phyloP scores from a whole-genome alignment of 1,140 invertebrate genomes.

The Meloidogyne floridensis region DNA sequence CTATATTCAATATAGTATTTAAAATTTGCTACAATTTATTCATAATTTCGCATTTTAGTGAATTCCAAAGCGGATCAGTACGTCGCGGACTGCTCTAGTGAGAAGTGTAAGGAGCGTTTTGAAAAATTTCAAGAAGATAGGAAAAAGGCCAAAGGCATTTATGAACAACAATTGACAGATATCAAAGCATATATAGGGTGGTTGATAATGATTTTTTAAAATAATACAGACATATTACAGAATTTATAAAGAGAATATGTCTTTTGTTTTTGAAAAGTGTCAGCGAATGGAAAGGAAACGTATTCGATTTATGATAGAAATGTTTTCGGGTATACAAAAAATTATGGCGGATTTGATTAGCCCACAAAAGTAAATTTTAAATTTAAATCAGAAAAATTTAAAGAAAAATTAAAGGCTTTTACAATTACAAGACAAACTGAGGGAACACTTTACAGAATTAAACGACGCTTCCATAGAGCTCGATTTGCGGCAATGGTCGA shows the following conservation, averaged over 20 bases:
- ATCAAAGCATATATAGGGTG: constrained; percentile 48
- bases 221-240: background rate
- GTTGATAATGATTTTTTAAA: constrained; percentile 39
- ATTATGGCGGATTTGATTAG: constrained; percentile 51
- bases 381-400: background rate
- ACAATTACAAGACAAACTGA: constrained; percentile 49
- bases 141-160: constrained; percentile 42
- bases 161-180: constrained; percentile 57
- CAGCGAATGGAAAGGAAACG: constrained; percentile 60
- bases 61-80: constrained; percentile 45
- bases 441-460: constrained; percentile 35
- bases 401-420: constrained; percentile 45
- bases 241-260: constrained; percentile 43
- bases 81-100: constrained; percentile 40
- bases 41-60: background rate
- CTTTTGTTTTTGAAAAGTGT: constrained; percentile 65
- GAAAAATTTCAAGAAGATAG: constrained; percentile 58
- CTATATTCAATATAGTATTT: constrained; percentile 44
- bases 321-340: constrained; percentile 55
- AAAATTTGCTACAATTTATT: background rate
- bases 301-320: constrained; percentile 60
- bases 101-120: constrained; percentile 53
- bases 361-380: constrained; percentile 36
- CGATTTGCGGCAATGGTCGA: constrained; percentile 59
- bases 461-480: constrained; percentile 41